Base-by-base conservation (phyloP, 1,140 invertebrate genomes). In the Polypedilum pembai region DNA sequence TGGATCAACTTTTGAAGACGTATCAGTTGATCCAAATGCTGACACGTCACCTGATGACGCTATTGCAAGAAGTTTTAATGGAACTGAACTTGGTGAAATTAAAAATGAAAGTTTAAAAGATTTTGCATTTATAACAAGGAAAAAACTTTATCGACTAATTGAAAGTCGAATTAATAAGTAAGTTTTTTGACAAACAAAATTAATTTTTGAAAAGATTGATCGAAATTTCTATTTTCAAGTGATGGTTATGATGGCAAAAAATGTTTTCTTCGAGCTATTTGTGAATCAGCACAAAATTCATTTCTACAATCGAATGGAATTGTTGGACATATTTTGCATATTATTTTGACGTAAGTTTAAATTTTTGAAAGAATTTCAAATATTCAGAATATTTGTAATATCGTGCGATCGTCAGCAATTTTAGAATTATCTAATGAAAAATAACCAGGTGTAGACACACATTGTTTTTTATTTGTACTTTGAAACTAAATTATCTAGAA, bases 161-260 rank as follows among this genome's bases (percentile, higher is more conserved):
- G 65, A 69, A 18, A 69, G 17, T 8, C 20, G 65, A 18, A 18
- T 69, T 18, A 20, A n/a, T 8, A 7, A 17, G 65, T 69, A 69
- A 69, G 20, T 81, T 81, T 75, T 81, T n/a, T n/a, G n/a, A n/a
- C n/a, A n/a, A n/a, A n/a, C n/a, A n/a, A n/a, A n/a, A n/a, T n/a
- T n/a, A n/a, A n/a, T n/a, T n/a, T n/a, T n/a, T n/a, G n/a, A n/a
- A n/a, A n/a, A 81, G 65, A 33, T 3, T 33, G 24, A 33, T 5
- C 2, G 5, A 33, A 33, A 5, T 33, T 33, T 33, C 24, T 3
- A 33, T 33, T 33, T 33, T 33, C 24, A 73, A 78, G 78, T 73
- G 80, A 76, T 72, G 86, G 86, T 1, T 85, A 84, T 83, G 83
- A 84, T 76, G 84, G 84, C 40, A 81, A 79, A 76, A 78, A 80